These are phyloP conservation scores for Brachyistius frenatus DNA, from an alignment of 2,113 vertebrate genomes.

Conservation along the genomic window DNA sequence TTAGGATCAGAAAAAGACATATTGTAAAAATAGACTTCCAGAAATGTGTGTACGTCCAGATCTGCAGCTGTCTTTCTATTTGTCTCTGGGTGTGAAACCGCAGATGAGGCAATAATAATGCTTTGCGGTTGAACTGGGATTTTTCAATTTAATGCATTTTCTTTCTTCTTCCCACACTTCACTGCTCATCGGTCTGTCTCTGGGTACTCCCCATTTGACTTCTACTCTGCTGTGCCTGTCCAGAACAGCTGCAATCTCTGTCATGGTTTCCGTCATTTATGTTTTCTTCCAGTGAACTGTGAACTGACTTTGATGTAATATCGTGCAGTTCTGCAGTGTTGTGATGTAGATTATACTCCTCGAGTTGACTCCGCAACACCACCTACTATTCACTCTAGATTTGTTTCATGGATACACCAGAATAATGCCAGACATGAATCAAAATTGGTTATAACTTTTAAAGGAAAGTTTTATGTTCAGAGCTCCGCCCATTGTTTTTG, in stretches of 20 bases:
- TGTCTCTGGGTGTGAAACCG: neutral
- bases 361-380: neutral
- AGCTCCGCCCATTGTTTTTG: neutral
- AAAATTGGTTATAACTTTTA: neutral
- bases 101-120: neutral
- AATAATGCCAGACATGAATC: neutral
- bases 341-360: neutral
- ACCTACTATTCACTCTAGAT: neutral
- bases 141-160: constrained; percentile 1
- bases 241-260: neutral
- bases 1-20: neutral
- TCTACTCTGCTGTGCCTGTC: neutral
- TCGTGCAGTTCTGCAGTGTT: neutral
- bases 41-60: neutral
- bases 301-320: neutral
- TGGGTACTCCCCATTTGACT: neutral
- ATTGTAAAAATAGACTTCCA: neutral
- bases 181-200: neutral
- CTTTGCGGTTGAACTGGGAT: constrained; percentile 8
- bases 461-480: neutral
- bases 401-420: neutral
- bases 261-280: neutral
- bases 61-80: constrained; percentile 8
- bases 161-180: constrained; percentile 12
- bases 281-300: neutral